Conservation (phyloP, 2,888 invertebrate genomes). For the Microplitis manilae region DNA sequence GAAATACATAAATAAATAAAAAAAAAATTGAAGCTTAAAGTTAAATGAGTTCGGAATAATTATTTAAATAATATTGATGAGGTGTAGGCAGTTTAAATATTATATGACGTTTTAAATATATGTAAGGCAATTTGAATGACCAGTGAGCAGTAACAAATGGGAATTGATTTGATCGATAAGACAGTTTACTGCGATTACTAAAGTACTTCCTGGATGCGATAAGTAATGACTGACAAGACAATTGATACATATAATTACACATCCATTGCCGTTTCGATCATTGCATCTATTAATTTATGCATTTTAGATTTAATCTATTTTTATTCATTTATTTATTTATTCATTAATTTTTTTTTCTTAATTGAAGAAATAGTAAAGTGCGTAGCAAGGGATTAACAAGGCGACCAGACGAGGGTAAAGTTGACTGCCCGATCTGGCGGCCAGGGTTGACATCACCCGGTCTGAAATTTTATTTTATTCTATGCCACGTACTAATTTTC, state of each 20-base stretch:
- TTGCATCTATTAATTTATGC: background rate
- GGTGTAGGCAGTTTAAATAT: background rate
- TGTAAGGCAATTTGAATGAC: constrained; percentile 3
- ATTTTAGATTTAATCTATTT: background rate
- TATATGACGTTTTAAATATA: background rate
- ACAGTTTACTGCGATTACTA: background rate
- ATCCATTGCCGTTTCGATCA: constrained; percentile 10
- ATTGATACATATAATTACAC: constrained; percentile 30
- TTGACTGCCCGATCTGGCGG: no score
- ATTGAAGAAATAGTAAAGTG: background rate
- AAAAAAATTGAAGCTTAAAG: no score
- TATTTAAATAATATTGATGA: background rate
- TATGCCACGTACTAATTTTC: no score
- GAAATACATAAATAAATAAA: no score
- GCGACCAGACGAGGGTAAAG: no score
- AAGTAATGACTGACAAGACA: constrained; percentile 16
- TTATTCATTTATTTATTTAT: background rate
- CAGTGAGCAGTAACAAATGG: constrained; percentile 12
- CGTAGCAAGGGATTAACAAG: no score
- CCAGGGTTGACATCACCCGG: no score
- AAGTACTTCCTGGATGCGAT: constrained; percentile 22
- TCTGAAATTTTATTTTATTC: no score
- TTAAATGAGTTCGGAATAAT: background rate
- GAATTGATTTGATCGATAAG: constrained; percentile 14
- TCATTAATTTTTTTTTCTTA: background rate